Evolutionary conservation across 2,113 vertebrate species (phyloP).

Genomic region (Menura novaehollandiae): DNA sequence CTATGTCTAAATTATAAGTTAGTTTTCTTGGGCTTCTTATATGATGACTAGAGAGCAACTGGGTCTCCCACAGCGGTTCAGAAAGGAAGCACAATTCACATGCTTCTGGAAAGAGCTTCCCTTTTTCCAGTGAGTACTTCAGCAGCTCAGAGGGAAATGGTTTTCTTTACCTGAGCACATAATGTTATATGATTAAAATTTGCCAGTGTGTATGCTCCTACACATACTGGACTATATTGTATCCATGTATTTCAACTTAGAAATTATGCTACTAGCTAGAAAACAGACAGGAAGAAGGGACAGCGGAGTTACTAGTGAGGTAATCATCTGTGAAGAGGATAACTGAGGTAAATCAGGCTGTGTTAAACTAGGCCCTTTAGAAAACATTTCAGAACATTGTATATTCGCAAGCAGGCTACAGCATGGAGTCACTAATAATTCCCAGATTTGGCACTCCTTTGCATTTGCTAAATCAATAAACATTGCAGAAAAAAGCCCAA

Average conservation of each 20-base stretch:
- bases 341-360: background rate
- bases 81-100: background rate
- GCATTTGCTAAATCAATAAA: slow-evolving; percentile 38
- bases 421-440: slow-evolving; percentile 18
- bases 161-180: background rate
- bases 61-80: background rate
- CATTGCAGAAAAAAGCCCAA: background rate
- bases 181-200: background rate
- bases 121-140: background rate
- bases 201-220: background rate
- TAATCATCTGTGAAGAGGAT: background rate
- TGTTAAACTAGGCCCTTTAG: background rate
- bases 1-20: background rate
- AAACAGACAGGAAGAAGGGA: background rate
- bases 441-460: slow-evolving; percentile 20
- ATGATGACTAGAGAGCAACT: background rate
- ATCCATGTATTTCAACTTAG: background rate
- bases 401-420: background rate
- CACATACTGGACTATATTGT: background rate
- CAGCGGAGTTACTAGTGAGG: background rate
- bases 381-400: background rate
- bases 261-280: background rate
- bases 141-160: background rate
- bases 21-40: background rate
- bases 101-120: background rate